Conservation (phyloP, 1,140 invertebrate species). For the Drosophila sp. region DNA sequence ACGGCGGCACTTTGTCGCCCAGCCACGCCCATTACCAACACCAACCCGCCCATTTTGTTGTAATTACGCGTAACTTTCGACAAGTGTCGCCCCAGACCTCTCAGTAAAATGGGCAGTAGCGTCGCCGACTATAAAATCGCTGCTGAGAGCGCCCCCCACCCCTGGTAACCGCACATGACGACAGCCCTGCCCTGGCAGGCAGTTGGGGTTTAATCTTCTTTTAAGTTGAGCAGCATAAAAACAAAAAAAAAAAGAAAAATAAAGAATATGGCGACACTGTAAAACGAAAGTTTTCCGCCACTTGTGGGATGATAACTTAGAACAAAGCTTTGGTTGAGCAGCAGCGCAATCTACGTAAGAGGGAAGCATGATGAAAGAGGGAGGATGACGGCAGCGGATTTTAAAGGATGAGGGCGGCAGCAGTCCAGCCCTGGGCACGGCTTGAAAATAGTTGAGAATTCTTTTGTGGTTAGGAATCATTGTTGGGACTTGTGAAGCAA, state of each 20-base stretch:
- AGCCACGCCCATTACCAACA: constrained; percentile 16
- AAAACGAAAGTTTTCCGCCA: constrained; percentile 70
- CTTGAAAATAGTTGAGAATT: constrained; percentile 70
- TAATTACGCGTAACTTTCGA: constrained; percentile 80
- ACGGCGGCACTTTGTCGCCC: constrained; percentile 29
- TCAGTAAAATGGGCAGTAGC: constrained; percentile 32
- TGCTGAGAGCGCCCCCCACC: constrained; percentile 42
- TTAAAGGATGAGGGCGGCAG: constrained; percentile 5
- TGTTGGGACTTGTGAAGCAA: constrained; percentile 59
- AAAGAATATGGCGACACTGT: constrained; percentile 63
- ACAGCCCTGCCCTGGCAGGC: constrained; percentile 27
- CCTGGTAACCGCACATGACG: constrained; percentile 25
- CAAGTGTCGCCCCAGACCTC: constrained; percentile 68
- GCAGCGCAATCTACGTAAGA: background rate
- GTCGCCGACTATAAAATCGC: constrained; percentile 55
- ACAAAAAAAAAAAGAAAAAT: constrained; percentile 16
- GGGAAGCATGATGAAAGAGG: background rate
- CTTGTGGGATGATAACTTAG: constrained; percentile 73
- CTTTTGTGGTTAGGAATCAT: constrained; percentile 72
- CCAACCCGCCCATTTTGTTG: constrained; percentile 53
- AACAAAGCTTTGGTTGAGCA: constrained; percentile 59
- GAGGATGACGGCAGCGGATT: constrained; percentile 6
- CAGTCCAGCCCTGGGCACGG: constrained; percentile 47
- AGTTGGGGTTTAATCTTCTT: constrained; percentile 79
- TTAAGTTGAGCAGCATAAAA: constrained; percentile 58